Evolutionary conservation across 2,888 invertebrate species (phyloP).

Genomic region (Myopa tessellatipennis): DNA sequence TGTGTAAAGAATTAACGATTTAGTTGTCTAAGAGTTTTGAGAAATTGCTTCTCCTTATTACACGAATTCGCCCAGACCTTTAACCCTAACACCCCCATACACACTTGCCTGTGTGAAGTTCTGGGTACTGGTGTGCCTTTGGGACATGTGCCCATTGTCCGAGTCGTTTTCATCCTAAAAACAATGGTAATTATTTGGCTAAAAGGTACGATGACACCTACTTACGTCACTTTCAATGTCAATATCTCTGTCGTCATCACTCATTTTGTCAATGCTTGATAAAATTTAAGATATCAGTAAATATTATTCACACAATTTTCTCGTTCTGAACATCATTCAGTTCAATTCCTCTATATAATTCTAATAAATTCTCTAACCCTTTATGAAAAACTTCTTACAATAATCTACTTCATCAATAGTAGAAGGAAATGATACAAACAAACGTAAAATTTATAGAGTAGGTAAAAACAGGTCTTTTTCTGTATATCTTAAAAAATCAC

Average conservation of each 20-base stretch:
- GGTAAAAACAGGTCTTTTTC: too few species aligned
- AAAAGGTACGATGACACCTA: slow-evolving; percentile 52
- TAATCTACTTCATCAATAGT: too few species aligned
- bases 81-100: too few species aligned
- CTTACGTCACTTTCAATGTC: slow-evolving; percentile 96
- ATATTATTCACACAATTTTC: background rate
- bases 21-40: too few species aligned
- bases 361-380: too few species aligned
- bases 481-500: too few species aligned
- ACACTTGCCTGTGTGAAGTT: slow-evolving; percentile 80
- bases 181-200: slow-evolving; percentile 5
- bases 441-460: too few species aligned
- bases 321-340: background rate
- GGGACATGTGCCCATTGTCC: slow-evolving; percentile 73
- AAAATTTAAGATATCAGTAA: background rate
- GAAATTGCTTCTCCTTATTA: too few species aligned
- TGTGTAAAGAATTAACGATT: too few species aligned
- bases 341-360: background rate
- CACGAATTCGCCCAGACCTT: too few species aligned
- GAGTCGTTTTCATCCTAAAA: slow-evolving; percentile 83
- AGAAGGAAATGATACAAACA: too few species aligned
- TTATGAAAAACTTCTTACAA: too few species aligned
- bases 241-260: slow-evolving; percentile 94
- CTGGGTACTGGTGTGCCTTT: slow-evolving; percentile 75
- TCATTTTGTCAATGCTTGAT: slow-evolving; percentile 72